A percentile compares a stretch with the other conserved stretches of the same genome.
Evolutionary conservation across 2,113 vertebrate genomes (phyloP).

Genomic region (Notarius quadriscutis): DNA sequence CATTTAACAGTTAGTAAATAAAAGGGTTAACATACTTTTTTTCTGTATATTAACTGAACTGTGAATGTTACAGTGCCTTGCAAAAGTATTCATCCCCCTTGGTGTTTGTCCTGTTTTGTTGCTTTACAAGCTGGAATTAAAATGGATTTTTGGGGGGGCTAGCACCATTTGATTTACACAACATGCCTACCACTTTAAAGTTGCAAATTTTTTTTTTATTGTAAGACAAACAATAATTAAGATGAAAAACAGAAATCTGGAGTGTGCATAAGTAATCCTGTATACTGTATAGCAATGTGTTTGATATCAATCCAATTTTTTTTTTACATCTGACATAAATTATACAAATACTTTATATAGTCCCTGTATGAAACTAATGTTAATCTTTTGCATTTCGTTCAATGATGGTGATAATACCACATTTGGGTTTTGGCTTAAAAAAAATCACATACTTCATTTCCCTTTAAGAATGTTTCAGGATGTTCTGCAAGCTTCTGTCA

Average conservation of each 20-base stretch:
- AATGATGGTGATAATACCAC: constrained; percentile 5
- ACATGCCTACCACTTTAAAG: too few species aligned
- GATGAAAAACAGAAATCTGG: too few species aligned
- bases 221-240: too few species aligned
- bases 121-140: too few species aligned
- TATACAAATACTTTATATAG: background rate
- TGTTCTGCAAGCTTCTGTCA: background rate
- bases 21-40: background rate
- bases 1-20: background rate
- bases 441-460: background rate
- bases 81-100: too few species aligned
- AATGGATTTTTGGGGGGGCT: too few species aligned
- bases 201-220: too few species aligned
- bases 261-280: too few species aligned
- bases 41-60: too few species aligned
- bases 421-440: background rate
- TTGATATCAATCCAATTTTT: background rate
- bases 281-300: background rate
- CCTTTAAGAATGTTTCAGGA: background rate
- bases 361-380: background rate
- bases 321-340: background rate
- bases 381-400: background rate
- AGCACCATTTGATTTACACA: too few species aligned
- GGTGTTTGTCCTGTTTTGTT: too few species aligned
- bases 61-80: too few species aligned